Evolutionary conservation across 2,113 vertebrate genomes (phyloP).

Genomic region (Limnothrissa miodon): DNA sequence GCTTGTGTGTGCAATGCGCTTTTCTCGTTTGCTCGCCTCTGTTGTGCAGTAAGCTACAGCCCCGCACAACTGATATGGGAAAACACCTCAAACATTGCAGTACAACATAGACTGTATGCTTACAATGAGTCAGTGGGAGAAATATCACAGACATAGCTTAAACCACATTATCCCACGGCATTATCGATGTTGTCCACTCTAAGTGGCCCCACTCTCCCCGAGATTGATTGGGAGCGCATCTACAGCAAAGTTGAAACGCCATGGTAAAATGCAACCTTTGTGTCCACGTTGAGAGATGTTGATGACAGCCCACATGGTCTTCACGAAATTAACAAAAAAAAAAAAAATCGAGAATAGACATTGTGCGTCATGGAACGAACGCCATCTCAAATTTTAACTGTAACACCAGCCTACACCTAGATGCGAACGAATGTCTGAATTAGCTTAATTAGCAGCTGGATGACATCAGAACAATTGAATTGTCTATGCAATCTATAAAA

Average conservation of each 20-base stretch:
- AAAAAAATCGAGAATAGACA: background rate
- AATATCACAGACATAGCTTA: background rate
- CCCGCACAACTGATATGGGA: background rate
- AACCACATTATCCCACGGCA: background rate
- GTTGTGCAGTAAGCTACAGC: background rate
- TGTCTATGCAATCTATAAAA: background rate
- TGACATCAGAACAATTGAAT: background rate
- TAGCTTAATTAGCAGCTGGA: background rate
- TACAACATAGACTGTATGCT: background rate
- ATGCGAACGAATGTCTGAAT: background rate
- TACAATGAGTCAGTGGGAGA: background rate
- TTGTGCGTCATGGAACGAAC: constrained; percentile 28
- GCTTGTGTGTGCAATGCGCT: constrained; percentile 13
- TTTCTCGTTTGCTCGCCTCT: background rate
- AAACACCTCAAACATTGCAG: background rate
- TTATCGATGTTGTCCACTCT: background rate
- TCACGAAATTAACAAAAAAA: background rate
- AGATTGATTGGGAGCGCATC: background rate
- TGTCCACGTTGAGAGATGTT: background rate
- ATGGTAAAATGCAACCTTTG: background rate
- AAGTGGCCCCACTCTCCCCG: background rate
- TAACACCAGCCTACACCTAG: background rate
- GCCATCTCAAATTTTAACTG: background rate
- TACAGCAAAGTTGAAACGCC: background rate
- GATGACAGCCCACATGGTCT: background rate